Evolutionary conservation across 2,888 invertebrate genomes (phyloP), one percentile per base, ranked within the genome.

Genomic region (Acrobasis consociella): DNA sequence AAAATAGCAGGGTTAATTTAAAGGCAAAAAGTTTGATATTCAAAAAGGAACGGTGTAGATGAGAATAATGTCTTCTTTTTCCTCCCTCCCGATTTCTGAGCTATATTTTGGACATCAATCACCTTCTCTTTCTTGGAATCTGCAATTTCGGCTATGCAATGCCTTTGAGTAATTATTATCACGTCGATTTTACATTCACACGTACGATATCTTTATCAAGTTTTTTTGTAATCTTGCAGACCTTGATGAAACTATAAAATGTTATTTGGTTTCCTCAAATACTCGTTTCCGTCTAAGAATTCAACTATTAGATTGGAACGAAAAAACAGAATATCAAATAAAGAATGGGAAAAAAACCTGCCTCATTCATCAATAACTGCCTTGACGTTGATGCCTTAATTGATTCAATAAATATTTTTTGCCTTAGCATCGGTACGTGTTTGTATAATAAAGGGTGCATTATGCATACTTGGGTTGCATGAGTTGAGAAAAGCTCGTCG

Each of bases 331-430:
- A 51, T 11, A 51, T 7, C 51, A 51, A 51, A 17, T 11, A 52
- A 22, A 51, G 39, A 38, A 55, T 55, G 38, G 16, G n/a, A 3
- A 55, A 16, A 38, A 55, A 55, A 55, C 13, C 52, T 22, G 13
- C 3, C 38, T 15, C 31, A 49, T 58, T 49, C 46, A 58, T 46
- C 46, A 58, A 49, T 58, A 46, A 16, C 39, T 10, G 15, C 22
- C 38, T 15, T 7, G 46, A 58, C 46, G 31, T 58, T 58, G 58
- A 58, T 46, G 49, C 3, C 58, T 31, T 58, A 58, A 58, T 58
- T 49, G 58, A 46, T 49, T 58, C 46, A 46, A 42, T 42, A 49
- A 49, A 38, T 38, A 16, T 39, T 56, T 56, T 56, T 17, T 42
- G 56, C 42, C n/a, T 17, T n/a, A n/a, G 13, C 46, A 13, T 13